These are phyloP conservation scores for Macrobrachium nipponense DNA, from an alignment of 1,140 invertebrate species.

Conservation along the genomic window DNA sequence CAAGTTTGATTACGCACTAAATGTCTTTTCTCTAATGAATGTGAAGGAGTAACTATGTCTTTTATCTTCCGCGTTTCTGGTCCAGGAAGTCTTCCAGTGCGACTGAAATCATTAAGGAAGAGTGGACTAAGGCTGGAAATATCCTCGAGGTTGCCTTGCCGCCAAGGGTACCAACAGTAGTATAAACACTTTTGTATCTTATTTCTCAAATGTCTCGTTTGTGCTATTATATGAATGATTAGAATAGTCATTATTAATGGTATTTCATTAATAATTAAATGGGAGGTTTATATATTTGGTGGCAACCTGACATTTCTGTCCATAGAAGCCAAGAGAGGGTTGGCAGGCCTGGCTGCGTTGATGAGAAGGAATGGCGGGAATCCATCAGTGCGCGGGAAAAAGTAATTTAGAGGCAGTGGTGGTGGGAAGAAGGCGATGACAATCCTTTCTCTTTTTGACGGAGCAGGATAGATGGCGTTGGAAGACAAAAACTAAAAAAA, in stretches of 20 bases:
- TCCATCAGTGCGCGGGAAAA: constrained; percentile 21
- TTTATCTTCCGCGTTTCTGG: neutral
- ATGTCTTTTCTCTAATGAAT: too few species aligned
- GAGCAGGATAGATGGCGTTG: constrained; percentile 2
- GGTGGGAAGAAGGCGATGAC: neutral
- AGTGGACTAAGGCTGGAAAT: constrained; percentile 7
- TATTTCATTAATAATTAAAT: too few species aligned
- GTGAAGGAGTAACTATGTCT: too few species aligned
- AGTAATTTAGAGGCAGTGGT: neutral
- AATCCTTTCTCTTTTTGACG: constrained; percentile 10
- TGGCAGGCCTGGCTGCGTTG: neutral
- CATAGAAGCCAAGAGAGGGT: neutral
- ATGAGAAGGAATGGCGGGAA: constrained; percentile 35
- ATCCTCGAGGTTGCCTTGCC: neutral
- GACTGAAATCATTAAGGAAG: constrained; percentile 14
- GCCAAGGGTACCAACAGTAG: neutral
- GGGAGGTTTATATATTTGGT: too few species aligned
- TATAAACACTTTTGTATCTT: neutral
- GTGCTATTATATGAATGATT: neutral
- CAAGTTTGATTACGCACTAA: too few species aligned
- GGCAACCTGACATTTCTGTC: too few species aligned
- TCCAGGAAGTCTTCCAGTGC: neutral
- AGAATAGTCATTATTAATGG: too few species aligned
- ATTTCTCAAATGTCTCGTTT: neutral
- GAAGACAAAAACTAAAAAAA: neutral